These are phyloP conservation scores for Chaetops frenatus DNA, from an alignment of 2,113 vertebrate genomes.

Conservation along the genomic window DNA sequence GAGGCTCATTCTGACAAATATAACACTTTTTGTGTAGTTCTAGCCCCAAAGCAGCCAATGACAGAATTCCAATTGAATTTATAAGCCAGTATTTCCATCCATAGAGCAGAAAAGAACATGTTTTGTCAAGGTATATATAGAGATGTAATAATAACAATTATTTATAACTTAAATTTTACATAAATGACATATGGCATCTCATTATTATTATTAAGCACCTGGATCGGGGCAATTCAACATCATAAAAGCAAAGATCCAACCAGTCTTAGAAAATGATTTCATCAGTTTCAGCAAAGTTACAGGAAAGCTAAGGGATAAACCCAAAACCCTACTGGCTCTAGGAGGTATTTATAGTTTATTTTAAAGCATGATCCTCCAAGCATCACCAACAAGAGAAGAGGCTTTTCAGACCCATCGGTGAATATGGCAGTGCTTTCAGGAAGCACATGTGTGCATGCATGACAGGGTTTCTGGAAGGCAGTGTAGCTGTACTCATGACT, in stretches of 20 bases:
- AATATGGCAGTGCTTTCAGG: background rate
- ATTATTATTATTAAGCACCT: background rate
- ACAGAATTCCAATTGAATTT: background rate
- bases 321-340: background rate
- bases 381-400: fast-evolving
- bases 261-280: background rate
- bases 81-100: background rate
- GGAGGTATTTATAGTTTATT: background rate
- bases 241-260: background rate
- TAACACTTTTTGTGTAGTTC: background rate
- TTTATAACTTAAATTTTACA: background rate
- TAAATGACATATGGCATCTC: background rate
- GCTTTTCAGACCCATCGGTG: background rate
- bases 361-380: background rate
- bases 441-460: background rate
- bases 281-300: background rate
- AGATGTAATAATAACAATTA: background rate
- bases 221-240: background rate
- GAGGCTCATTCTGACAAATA: background rate
- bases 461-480: background rate
- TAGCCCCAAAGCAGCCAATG: background rate
- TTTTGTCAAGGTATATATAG: background rate
- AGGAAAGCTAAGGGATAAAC: background rate
- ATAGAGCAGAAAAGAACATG: background rate
- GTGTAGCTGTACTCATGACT: background rate